phyloP scores from a whole-genome alignment of 2,888 invertebrate species.

The Linnaemya vulpina region DNA sequence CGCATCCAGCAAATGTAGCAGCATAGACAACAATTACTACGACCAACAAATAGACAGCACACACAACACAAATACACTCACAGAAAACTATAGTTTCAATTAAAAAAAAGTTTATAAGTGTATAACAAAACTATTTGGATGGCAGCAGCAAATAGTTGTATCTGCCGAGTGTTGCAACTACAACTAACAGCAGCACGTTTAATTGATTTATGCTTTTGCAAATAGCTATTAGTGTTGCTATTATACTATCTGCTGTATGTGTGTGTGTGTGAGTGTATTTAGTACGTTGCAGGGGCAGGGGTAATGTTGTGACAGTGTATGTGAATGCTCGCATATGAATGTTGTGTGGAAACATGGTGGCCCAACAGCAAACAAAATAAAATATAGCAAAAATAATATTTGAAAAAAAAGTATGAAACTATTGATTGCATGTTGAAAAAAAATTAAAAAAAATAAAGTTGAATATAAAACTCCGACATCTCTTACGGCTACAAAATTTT shows the following conservation, averaged over 20 bases:
- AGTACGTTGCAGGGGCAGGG: constrained; percentile 39
- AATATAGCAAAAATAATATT: constrained; percentile 50
- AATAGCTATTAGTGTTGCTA: constrained; percentile 70
- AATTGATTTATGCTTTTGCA: constrained; percentile 74
- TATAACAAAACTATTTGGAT: constrained; percentile 36
- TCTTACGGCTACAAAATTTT: constrained; percentile 28
- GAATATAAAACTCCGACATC: constrained; percentile 17
- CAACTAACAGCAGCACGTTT: constrained; percentile 67
- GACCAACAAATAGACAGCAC: constrained; percentile 29
- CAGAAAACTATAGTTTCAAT: constrained; percentile 12
- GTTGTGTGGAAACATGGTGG: constrained; percentile 46
- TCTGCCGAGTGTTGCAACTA: constrained; percentile 41
- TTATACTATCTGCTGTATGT: constrained; percentile 1
- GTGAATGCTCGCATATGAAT: background rate
- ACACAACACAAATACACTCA: background rate
- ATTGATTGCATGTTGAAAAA: constrained; percentile 57
- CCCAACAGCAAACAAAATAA: constrained; percentile 60
- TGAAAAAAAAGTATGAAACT: constrained; percentile 32
- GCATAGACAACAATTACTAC: constrained; percentile 42
- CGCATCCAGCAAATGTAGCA: constrained; percentile 52
- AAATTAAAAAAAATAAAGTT: constrained; percentile 24
- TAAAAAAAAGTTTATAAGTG: constrained; percentile 4
- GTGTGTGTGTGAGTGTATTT: constrained; percentile 32
- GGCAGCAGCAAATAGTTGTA: constrained; percentile 32
- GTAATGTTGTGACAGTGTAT: background rate